Evolutionary conservation across 1,140 invertebrate genomes (phyloP), one percentile per base, ranked within the genome.

Genomic region (Colletes latitarsis): DNA sequence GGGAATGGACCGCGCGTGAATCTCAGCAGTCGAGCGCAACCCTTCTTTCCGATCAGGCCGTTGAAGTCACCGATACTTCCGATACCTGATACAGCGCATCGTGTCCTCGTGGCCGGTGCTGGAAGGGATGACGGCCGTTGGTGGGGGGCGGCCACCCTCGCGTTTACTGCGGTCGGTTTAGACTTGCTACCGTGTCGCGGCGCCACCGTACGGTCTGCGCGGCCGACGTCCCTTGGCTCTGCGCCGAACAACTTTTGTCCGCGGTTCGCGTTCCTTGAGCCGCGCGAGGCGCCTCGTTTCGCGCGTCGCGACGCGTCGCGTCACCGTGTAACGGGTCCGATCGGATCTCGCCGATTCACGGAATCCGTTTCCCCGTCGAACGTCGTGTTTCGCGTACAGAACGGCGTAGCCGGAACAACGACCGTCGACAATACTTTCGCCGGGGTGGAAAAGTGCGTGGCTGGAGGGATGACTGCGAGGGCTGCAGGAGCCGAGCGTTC

Each of bases 51-150:
- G 90, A 93, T 93, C 93, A 91, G 89, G 82, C 89, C 92, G 92
- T 93, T 93, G 92, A 93, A 93, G 89, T 93, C 93, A 93, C 92
- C 93, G 90, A 93, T 93, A 93, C 88, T 93, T 93, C 92, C 93
- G 90, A 93, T 93, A 93, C 86, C 87, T 87, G 85, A 88, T 88
- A 87, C 83, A 85, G 88, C 81, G 88, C 87, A 87, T 87, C 88
- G 82, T 90, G 82, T 87, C 90, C 89, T 88, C 87, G 88, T 88
- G 88, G 83, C 77, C 74, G 81, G 64, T 57, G 85, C 80, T 87
- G 82, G 87, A 88, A 85, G 86, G 83, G 82, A 67, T 39, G 79
- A 19, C 68, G 57, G 82, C 52, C 14, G 64, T 67, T 12, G 77
- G 90, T 88, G 89, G 92, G 87, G 90, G 88, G 39, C 88, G 77